Conservation (phyloP, 2,113 vertebrate species). For the Leuciscus idus region DNA sequence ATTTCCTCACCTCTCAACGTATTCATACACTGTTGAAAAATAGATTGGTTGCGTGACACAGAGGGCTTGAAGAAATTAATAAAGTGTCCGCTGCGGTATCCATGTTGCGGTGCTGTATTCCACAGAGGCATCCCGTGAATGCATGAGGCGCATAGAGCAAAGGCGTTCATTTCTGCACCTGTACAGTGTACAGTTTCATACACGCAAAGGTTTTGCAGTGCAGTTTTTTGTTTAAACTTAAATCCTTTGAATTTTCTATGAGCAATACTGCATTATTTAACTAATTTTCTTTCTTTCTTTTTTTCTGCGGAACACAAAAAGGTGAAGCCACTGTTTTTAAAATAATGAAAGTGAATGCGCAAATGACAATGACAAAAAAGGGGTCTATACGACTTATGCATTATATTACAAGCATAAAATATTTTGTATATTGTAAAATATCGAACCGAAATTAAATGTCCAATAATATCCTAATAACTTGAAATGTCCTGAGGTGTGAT, state of each 20-base stretch:
- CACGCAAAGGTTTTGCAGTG: background rate
- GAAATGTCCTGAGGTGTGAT: background rate
- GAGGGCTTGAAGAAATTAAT: background rate
- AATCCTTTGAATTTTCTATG: background rate
- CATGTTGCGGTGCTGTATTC: slow-evolving; percentile 6
- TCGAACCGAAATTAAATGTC: background rate
- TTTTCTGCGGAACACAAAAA: no score
- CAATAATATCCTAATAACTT: background rate
- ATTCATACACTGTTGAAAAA: background rate
- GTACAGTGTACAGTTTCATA: background rate
- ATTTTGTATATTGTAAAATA: background rate
- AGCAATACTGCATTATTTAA: background rate
- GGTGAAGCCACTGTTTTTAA: background rate
- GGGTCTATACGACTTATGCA: background rate
- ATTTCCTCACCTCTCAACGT: background rate
- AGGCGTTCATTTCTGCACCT: background rate
- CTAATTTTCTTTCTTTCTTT: background rate
- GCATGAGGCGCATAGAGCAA: background rate
- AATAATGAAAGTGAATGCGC: background rate
- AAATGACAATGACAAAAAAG: no score
- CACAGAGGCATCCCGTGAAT: slow-evolving; percentile 6
- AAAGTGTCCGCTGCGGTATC: background rate
- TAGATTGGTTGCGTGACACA: background rate
- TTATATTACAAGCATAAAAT: background rate
- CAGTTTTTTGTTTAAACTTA: background rate